These are phyloP conservation scores for Lepus oiostolus DNA, from an alignment of 2,797 vertebrate species.

Conservation along the genomic window DNA sequence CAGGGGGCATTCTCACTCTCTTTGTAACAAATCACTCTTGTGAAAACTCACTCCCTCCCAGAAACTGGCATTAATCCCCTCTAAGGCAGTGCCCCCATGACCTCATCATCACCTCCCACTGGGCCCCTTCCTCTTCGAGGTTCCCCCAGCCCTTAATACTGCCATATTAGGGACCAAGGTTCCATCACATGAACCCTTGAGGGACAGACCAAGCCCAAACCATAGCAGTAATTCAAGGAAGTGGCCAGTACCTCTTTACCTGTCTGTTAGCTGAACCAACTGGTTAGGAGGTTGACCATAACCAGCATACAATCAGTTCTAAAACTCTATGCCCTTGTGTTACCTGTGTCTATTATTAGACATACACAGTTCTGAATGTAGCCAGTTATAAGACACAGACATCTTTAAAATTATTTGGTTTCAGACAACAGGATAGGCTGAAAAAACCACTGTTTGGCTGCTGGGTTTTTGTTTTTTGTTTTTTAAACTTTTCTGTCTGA, in stretches of 20 bases:
- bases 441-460: background rate
- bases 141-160: no score
- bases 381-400: background rate
- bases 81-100: no score
- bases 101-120: no score
- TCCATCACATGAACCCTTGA: no score
- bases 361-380: background rate
- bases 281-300: background rate
- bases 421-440: constrained; percentile 18
- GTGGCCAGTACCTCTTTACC: background rate
- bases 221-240: background rate
- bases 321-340: background rate
- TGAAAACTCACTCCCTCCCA: no score
- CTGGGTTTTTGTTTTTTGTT: background rate
- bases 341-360: background rate
- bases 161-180: no score
- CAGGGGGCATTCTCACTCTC: no score
- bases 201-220: no score
- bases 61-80: no score
- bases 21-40: no score
- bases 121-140: no score
- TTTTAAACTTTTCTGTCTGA: constrained; percentile 38
- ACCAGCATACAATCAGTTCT: background rate
- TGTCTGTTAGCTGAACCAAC: background rate
- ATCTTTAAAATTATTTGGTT: constrained; percentile 26